These are phyloP conservation scores for Tupaia tana DNA, from an alignment of 2,113 vertebrate genomes.

Conservation along the genomic window DNA sequence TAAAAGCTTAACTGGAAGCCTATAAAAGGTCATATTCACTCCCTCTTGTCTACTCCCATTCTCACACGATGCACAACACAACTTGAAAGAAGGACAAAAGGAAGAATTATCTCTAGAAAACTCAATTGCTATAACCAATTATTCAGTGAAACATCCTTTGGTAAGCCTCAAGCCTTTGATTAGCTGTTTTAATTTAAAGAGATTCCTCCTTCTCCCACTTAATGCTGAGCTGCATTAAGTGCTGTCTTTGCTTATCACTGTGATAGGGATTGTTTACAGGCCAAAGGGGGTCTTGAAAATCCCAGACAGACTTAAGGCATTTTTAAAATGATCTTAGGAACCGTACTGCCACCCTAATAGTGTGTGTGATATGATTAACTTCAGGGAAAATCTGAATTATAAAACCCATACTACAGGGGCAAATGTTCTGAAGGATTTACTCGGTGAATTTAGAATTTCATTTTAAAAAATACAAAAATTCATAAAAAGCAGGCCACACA, in stretches of 20 bases:
- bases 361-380: background rate
- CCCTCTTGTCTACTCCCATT: constrained; percentile 25
- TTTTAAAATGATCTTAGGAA: constrained; percentile 4
- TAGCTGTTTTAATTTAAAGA: constrained; percentile 51
- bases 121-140: constrained; percentile 59
- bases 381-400: constrained; percentile 10
- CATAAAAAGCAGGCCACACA: background rate
- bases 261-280: background rate
- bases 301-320: background rate
- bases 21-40: background rate
- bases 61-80: background rate
- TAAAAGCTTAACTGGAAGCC: constrained; percentile 54
- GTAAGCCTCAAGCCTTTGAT: constrained; percentile 53
- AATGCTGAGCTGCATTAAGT: background rate
- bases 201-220: constrained; percentile 8
- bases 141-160: constrained; percentile 17
- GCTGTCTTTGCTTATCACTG: background rate
- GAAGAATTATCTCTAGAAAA: constrained; percentile 54
- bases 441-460: constrained; percentile 14
- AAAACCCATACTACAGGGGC: background rate
- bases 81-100: constrained; percentile 5
- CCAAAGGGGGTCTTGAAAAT: constrained; percentile 1
- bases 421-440: constrained; percentile 37
- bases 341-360: background rate
- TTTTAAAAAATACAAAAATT: background rate